Evolutionary conservation across 2,888 invertebrate genomes (phyloP), one percentile per base, ranked within the genome.

Genomic region (Parthenolecanium corni): DNA sequence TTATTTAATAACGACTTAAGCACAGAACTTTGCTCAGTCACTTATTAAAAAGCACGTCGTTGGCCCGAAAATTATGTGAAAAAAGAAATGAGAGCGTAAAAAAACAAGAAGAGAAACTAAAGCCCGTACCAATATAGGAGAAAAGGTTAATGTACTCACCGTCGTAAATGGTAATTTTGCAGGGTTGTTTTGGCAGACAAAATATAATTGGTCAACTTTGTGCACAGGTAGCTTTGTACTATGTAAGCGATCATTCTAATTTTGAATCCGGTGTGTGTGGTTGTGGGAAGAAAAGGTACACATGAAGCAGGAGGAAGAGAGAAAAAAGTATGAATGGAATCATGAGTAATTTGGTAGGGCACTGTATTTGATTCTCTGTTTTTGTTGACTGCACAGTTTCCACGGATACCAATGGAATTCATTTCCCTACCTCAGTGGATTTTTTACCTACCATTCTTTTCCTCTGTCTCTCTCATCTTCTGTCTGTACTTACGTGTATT

Each of bases 131-230:
- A 31, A 31, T 31, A 31, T 42, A 42, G 16, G 44, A 18, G 14
- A 42, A 42, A 42, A 42, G 44, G 44, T 42, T 42, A 42, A 42
- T 18, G 44, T 42, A 42, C 44, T 42, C 44, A 42, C 44, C 44
- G 14, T 42, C 14, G 14, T 42, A 5, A 42, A 42, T 42, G 44
- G 44, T 18, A 18, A 42, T 14, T 31, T 42, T 18, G 44, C 44
- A 42, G 44, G 44, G 44, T 42, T 42, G 14, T 14, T 42, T 42
- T 14, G 44, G 16, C 44, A 18, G 44, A 42, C 18, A 14, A 42
- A 18, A 42, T n/a, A n/a, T 42, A 42, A 42, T 42, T 42, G 14
- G 4, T 16, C 14, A 18, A 42, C 44, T 42, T 18, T 14, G 18
- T 14, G 44, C 18, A 42, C 44, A 42, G 44, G 44, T 42, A 42